Evolutionary conservation across 1,140 invertebrate species (phyloP).

Genomic region (Danaus plexippus): DNA sequence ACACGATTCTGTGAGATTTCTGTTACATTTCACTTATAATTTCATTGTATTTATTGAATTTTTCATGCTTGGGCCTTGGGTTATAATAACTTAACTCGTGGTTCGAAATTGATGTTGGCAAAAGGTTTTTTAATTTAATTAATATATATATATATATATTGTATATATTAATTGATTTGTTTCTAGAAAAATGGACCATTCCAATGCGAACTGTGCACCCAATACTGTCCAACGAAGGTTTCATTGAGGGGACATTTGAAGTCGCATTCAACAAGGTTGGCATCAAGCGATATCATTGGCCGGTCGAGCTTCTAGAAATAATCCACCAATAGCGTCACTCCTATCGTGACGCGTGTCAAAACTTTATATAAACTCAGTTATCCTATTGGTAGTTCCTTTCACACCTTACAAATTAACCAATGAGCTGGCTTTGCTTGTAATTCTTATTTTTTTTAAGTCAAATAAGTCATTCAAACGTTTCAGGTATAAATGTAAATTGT

Average conservation of each 20-base stretch:
- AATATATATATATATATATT: slow-evolving; percentile 5
- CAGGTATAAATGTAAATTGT: slow-evolving; percentile 63
- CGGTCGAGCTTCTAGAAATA: too few relatives aligned
- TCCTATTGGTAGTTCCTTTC: neutral
- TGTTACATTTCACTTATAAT: neutral
- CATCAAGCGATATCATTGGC: neutral
- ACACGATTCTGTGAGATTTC: slow-evolving; percentile 38
- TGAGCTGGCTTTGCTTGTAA: slow-evolving; percentile 1
- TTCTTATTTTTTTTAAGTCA: neutral
- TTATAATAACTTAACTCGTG: slow-evolving; percentile 1
- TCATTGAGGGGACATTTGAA: slow-evolving; percentile 62
- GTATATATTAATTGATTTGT: too few relatives aligned
- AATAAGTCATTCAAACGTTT: slow-evolving; percentile 4
- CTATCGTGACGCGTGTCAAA: too few relatives aligned
- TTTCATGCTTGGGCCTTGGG: neutral
- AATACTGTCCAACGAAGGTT: slow-evolving; percentile 52
- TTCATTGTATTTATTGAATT: too few relatives aligned
- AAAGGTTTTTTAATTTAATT: neutral
- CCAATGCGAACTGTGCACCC: slow-evolving; percentile 50
- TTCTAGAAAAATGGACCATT: slow-evolving; percentile 48
- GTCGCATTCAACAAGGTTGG: slow-evolving; percentile 60
- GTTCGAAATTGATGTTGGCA: neutral
- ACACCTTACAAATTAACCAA: neutral
- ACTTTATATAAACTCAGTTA: too few relatives aligned
- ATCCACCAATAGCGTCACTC: too few relatives aligned